Evolutionary conservation across 2,797 vertebrate genomes (phyloP).

Genomic region (Typhlichthys eigenmanni): DNA sequence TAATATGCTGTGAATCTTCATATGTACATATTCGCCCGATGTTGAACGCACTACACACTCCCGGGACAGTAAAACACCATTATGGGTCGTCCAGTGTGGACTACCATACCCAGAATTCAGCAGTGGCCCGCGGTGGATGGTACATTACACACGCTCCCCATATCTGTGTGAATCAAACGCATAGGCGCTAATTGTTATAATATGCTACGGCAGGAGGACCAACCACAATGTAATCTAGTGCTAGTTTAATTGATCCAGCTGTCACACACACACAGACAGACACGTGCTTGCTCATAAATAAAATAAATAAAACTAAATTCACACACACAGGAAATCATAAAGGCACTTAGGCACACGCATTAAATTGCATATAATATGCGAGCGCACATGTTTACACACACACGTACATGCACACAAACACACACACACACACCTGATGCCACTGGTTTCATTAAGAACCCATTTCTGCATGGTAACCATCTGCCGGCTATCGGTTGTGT

Average conservation of each 20-base stretch:
- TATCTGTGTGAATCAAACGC: slow-evolving; percentile 44
- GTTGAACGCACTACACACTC: no score
- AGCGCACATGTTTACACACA: background rate
- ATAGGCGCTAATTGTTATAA: slow-evolving; percentile 29
- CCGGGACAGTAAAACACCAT: no score
- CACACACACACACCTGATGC: slow-evolving; percentile 36
- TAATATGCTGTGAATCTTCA: no score
- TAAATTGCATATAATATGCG: no score
- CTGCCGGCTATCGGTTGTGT: slow-evolving; percentile 67
- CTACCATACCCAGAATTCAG: background rate
- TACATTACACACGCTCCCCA: slow-evolving; percentile 10
- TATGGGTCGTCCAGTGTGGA: no score
- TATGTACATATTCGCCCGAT: no score
- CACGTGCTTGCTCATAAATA: slow-evolving; percentile 22
- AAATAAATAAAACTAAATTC: background rate
- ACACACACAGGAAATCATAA: slow-evolving; percentile 7
- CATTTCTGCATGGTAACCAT: slow-evolving; percentile 64
- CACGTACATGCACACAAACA: background rate
- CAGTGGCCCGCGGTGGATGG: background rate
- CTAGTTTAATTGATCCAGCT: slow-evolving; percentile 29
- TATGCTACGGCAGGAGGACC: slow-evolving; percentile 31
- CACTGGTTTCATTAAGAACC: slow-evolving; percentile 64
- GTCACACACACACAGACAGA: background rate
- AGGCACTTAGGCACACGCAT: no score
- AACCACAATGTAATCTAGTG: slow-evolving; percentile 46